Conservation (phyloP, 2,888 invertebrate genomes). For the Ectobius pallidus region DNA sequence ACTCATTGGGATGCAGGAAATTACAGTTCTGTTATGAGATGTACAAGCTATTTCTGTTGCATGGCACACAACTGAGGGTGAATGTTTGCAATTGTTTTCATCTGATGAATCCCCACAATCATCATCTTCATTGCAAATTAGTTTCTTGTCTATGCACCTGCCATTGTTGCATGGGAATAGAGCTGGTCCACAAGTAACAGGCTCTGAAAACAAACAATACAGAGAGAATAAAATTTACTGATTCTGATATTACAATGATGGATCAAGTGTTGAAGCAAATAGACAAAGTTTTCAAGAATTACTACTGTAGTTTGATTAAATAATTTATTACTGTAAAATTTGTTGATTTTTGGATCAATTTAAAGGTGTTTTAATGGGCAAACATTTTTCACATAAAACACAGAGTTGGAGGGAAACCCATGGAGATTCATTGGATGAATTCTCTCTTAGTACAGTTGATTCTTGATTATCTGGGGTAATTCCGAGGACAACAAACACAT, state of each 20-base stretch:
- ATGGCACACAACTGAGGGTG: slow-evolving; percentile 50
- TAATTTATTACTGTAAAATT: no score
- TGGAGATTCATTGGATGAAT: no score
- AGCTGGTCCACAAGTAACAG: slow-evolving; percentile 54
- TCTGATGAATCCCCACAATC: slow-evolving; percentile 56
- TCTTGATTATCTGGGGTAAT: no score
- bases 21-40: slow-evolving; percentile 51
- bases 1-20: slow-evolving; percentile 50
- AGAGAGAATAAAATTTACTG: neutral
- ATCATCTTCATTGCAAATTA: slow-evolving; percentile 63
- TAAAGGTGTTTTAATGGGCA: no score
- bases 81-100: slow-evolving; percentile 14
- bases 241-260: no score
- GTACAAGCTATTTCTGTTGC: slow-evolving; percentile 59
- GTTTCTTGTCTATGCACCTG: slow-evolving; percentile 60
- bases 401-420: no score
- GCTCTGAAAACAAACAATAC: neutral
- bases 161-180: slow-evolving; percentile 60
- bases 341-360: no score
- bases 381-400: no score
- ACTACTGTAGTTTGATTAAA: neutral
- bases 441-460: no score
- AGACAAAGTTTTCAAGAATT: neutral
- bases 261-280: neutral
- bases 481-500: no score